Base-by-base conservation (phyloP, 2,797 vertebrate species). In the Poeciliopsis turneri region DNA sequence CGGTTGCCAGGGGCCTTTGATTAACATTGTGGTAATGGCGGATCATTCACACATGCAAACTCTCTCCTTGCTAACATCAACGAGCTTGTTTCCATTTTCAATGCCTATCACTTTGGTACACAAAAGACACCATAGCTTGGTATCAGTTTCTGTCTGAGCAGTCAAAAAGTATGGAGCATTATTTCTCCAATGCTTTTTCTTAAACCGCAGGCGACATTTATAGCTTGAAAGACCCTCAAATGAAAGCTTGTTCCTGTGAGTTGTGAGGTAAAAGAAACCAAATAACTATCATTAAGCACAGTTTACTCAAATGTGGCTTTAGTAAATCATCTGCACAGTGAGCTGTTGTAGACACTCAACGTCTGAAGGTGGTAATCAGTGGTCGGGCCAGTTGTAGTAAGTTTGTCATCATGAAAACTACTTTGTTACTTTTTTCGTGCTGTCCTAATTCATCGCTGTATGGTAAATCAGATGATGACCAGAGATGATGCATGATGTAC, bases 1-100 rank as follows among this genome's bases (percentile, higher is more conserved):
- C 57, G 59, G 46, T 28, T 72, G 75, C 59, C 39, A 43, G 6
- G 39, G 75, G 41, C 76, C 4, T 85, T 87, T 84, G 80, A 84
- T 87, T 76, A 87, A 71, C 61, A 30, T 43, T 76, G 74, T 78
- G 64, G 70, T 79, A 84, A 89, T 66, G 75, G 78, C 13, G 45
- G 18, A 33, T 82, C 61, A 71, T 87, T 92, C 79, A 89, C 81
- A 86, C 83, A 74, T 79, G 79, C 61, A 76, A 49, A 20, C 25
- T 53, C 45, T 9, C 76, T 74, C 72, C 10, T 78, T 81, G 49
- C 53, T 45, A 53, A 70, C 73, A 28, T 53, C 39, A 71, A 81
- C 76, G 57, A 28, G 15, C 76, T 77, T 11, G 59, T 89, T 84
- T 83, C 68, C 78, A 83, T 81, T 18, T 71, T 43, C 30, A 55